Conservation (phyloP, 1,140 invertebrate genomes). For the Gyrodactylus salaris region DNA sequence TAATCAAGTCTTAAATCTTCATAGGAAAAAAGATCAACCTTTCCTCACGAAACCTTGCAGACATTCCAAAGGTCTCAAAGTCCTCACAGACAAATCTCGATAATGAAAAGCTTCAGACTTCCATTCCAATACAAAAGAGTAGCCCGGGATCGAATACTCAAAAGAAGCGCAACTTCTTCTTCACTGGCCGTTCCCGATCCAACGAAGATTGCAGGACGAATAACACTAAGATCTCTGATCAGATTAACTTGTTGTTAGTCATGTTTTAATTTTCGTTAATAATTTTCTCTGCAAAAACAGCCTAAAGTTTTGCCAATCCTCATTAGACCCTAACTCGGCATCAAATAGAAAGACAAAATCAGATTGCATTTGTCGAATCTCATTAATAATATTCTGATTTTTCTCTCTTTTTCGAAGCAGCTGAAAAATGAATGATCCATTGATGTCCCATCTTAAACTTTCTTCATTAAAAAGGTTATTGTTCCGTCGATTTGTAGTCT, state of each 20-base stretch:
- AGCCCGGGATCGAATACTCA: neutral
- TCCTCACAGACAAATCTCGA: neutral
- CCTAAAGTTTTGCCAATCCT: neutral
- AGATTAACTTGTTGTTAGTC: neutral
- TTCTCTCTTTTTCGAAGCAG: neutral
- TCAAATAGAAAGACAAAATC: no score
- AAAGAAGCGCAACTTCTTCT: neutral
- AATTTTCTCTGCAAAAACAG: neutral
- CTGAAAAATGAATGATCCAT: no score
- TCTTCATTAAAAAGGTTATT: no score
- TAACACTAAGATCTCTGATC: neutral
- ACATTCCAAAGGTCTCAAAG: no score
- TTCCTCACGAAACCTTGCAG: no score
- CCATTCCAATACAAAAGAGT: no score
- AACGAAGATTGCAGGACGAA: neutral
- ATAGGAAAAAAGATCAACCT: no score
- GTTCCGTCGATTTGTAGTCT: no score
- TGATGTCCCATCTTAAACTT: no score
- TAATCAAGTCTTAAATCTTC: no score
- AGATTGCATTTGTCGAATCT: neutral
- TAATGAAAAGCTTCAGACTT: neutral
- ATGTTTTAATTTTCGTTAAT: neutral
- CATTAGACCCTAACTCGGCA: neutral
- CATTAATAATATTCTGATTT: neutral
- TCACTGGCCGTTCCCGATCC: neutral